Conservation (phyloP, 2,888 invertebrate species). For the Alviniconcha strummeri region DNA sequence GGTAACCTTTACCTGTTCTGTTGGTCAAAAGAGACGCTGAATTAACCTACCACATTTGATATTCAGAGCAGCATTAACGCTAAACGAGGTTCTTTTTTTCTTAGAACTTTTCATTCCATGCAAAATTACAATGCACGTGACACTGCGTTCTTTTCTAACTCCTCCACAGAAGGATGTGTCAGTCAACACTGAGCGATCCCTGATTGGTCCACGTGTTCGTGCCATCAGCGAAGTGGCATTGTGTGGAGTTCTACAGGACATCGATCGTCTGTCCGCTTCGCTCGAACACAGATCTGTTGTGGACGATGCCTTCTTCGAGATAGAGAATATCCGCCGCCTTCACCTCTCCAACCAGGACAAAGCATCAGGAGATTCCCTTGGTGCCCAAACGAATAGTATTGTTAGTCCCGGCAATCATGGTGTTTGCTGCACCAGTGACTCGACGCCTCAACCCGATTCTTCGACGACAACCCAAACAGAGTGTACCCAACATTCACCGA, state of each 20-base stretch:
- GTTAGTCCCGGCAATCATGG: too few species aligned
- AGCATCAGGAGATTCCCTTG: not conserved
- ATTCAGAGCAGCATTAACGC: too few species aligned
- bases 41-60: too few species aligned
- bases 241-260: slow-evolving; percentile 29
- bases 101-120: too few species aligned
- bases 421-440: too few species aligned
- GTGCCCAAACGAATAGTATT: not conserved
- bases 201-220: slow-evolving; percentile 20
- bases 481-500: not conserved
- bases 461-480: not conserved
- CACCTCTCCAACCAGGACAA: slow-evolving; percentile 15
- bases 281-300: slow-evolving; percentile 34
- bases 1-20: too few species aligned
- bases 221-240: slow-evolving; percentile 27
- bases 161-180: not conserved
- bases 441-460: not conserved
- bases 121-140: too few species aligned
- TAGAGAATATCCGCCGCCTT: slow-evolving; percentile 37
- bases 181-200: slow-evolving; percentile 29
- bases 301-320: slow-evolving; percentile 42
- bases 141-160: too few species aligned
- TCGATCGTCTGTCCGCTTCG: slow-evolving; percentile 38
- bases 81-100: not conserved
- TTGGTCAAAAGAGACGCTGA: too few species aligned